Base-by-base conservation (phyloP, 1,140 invertebrate species). In the Pantala flavescens region DNA sequence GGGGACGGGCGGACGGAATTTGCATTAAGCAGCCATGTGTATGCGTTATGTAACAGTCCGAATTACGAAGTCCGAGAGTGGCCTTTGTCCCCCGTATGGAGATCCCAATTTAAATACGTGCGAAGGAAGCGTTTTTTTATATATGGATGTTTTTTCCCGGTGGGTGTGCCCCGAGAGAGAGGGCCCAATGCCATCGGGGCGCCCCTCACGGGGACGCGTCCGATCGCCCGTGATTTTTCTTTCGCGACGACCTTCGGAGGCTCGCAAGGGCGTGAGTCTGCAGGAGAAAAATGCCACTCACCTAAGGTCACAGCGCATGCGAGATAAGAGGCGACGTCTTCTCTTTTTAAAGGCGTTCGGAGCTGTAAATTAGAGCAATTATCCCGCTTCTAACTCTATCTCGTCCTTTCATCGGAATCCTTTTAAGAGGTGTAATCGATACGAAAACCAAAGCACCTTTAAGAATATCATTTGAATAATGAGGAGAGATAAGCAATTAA, bases 1-100 rank as follows among this genome's bases (percentile, higher is more conserved):
- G 49, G n/a, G 5, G 49, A 63, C 14, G n/a, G 14, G 49, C 49
- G 49, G n/a, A 21, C 14, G 5, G 14, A 63, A 63, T 63, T 63
- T 63, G 49, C 49, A 63, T 63, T 63, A 63, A 63, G 1, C 49
- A 63, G 49, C 49, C n/a, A 63, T 63, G 49, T 63, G 49, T 63
- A 63, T 63, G 49, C 49, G n/a, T 21, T 21, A 36, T 36, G 9
- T 36, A 36, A 63, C 5, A 3, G 5, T 63, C 49, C 49, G 49
- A 21, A 63, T 63, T 21, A 63, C 49, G n/a, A 3, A 21, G 49
- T 21, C n/a, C 12, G 3, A 7, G 3, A 1, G 16, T 21, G 14
- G 49, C 49, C n/a, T 63, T 63, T 63, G 14, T 21, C n/a, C 49
- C 49, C 12, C 49, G 49, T 16, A 63, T 7, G n/a, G 49, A 63